phyloP scores from a whole-genome alignment of 2,888 invertebrate species.

The Rhynchonema sp. region DNA sequence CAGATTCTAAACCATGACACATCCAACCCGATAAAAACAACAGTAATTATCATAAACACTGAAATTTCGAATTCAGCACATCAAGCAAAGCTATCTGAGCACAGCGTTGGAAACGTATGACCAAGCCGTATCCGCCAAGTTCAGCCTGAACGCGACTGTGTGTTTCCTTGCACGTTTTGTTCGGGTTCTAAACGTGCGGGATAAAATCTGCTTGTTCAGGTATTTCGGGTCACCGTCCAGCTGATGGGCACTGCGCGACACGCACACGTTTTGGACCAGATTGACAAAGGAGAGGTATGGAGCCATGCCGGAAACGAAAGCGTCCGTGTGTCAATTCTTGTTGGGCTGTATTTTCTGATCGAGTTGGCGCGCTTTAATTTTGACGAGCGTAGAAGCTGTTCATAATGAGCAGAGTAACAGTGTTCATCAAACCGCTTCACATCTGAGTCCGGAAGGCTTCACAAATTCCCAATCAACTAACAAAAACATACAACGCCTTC shows the following conservation, averaged over 20 bases:
- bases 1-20: not conserved
- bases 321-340: too few species aligned
- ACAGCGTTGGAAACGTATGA: slow-evolving; percentile 10
- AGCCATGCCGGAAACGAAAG: too few species aligned
- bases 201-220: too few species aligned
- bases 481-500: not conserved
- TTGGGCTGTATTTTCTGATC: too few species aligned
- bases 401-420: not conserved
- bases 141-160: slow-evolving; percentile 16
- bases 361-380: too few species aligned
- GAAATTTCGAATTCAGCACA: too few species aligned
- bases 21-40: too few species aligned
- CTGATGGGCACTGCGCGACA: slow-evolving; percentile 28
- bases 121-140: slow-evolving; percentile 4
- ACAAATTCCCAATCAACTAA: not conserved
- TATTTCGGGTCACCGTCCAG: slow-evolving; percentile 29
- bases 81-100: too few species aligned
- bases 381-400: too few species aligned
- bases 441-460: not conserved
- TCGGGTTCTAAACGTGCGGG: too few species aligned
- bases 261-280: slow-evolving; percentile 21
- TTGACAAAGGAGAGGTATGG: slow-evolving; percentile 32
- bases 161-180: not conserved
- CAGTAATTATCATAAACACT: too few species aligned
- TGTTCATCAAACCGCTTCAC: not conserved